Conservation (phyloP, 1,140 invertebrate species). For the Ceratina australensis region DNA sequence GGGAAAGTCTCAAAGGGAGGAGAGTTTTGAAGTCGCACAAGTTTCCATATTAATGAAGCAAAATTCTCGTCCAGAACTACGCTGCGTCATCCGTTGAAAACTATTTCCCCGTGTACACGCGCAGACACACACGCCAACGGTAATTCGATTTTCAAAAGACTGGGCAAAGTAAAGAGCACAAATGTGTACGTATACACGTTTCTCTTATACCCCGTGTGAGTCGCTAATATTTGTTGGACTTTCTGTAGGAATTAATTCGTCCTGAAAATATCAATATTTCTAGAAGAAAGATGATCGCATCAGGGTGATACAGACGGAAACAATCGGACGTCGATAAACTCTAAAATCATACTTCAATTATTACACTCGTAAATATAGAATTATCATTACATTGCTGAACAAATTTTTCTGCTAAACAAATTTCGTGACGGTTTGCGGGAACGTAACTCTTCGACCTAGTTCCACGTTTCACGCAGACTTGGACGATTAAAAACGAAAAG, state of each 20-base stretch:
- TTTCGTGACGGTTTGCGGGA: no score
- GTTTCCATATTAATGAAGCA: background rate
- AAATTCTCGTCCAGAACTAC: background rate
- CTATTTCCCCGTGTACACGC: no score
- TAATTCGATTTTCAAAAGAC: background rate
- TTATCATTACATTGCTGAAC: slow-evolving; percentile 6
- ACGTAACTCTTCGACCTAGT: no score
- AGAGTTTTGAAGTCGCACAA: background rate
- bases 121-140: background rate
- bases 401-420: no score
- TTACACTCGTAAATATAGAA: background rate
- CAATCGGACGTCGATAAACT: slow-evolving; percentile 13
- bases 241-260: background rate
- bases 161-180: background rate
- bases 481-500: no score
- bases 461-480: no score
- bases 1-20: background rate
- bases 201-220: background rate
- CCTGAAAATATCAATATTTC: slow-evolving; percentile 9
- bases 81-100: background rate
- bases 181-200: background rate
- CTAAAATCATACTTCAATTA: background rate
- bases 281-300: background rate
- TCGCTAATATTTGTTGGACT: background rate
- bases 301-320: background rate